Evolutionary conservation across 30 jellyfish, hydroid and myxozoan species (phyloP), one percentile per base, ranked within the genome.

Genomic region (Turritopsis rubra): DNA sequence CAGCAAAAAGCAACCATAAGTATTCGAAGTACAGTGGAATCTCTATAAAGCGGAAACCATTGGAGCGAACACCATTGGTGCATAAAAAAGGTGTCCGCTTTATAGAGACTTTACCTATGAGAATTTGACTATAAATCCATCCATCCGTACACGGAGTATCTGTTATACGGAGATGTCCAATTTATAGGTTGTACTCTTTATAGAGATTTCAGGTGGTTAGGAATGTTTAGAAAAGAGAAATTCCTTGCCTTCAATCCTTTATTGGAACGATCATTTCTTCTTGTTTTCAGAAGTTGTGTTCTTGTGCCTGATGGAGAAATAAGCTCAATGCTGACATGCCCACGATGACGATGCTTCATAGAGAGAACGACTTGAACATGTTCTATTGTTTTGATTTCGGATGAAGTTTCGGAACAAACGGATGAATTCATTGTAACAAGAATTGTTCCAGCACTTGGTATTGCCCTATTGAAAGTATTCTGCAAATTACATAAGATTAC

Each of bases 291-390:
- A 19, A 95, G 82, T 80, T 90, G 97, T 53, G 97, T 89, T 73
- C 97, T 95, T 1, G 99, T 95, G 1, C 99, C 99, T 9, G 96
- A 84, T 8, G 99, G 99, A 13, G 99, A 95, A 21, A 95, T 95
- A 68, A 95, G 87, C 73, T 89, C 96, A 19, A 95, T 87, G 80
- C 94, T 83, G 75, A 95, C 84, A 65, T 88, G 96, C 29, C 99
- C 99, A 75, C 99, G 84, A 91, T 91, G 96, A 1, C 95, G 85
- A 82, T 95, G 99, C 77, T 88, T 86, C 77, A 95, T 79, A 18
- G 99, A 79, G 4, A 95, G 73, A 54, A 95, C 96, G 29, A 95
- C 85, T 74, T 95, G 99, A 70, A 95, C 99, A 75, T 95, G 99
- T 76, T 95, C 99, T 21, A 95, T 68, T 21, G 90, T 89, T 68